phyloP scores from a whole-genome alignment of 2,113 vertebrate species.

The Phylloscopus whistleri region DNA sequence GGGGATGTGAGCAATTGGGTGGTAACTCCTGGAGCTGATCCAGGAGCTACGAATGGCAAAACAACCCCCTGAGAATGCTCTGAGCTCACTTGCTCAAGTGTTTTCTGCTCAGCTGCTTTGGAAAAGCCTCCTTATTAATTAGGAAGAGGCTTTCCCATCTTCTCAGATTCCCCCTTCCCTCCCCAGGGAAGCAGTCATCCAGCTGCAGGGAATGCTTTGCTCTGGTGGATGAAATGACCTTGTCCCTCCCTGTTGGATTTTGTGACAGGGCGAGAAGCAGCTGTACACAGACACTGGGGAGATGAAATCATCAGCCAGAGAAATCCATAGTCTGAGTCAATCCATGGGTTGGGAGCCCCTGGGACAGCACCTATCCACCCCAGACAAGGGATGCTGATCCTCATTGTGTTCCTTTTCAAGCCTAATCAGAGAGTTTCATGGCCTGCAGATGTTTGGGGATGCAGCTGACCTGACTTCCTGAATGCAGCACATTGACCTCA shows the following conservation, averaged over 20 bases:
- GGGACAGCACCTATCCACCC: background rate
- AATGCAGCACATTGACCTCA: fast-evolving
- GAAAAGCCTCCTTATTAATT: background rate
- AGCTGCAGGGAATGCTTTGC: background rate
- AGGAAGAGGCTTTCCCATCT: background rate
- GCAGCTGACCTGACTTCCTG: background rate
- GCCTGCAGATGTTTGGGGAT: background rate
- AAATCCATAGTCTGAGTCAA: background rate
- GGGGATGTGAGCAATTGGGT: background rate
- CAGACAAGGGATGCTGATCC: background rate
- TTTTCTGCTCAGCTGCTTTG: background rate
- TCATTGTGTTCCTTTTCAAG: fast-evolving
- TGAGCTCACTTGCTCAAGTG: fast-evolving
- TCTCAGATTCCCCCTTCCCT: background rate
- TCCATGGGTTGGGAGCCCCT: background rate
- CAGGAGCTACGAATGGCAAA: fast-evolving
- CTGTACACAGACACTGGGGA: background rate
- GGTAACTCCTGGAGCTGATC: background rate
- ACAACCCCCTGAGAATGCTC: fast-evolving
- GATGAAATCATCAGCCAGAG: background rate
- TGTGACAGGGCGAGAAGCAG: background rate
- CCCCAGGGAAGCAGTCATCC: background rate
- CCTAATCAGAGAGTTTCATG: background rate
- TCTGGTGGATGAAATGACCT: background rate
- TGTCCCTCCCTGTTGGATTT: background rate